Evolutionary conservation across 2,888 invertebrate genomes (phyloP), one percentile per base, ranked within the genome.

Genomic region (Oxyteleia sp.): DNA sequence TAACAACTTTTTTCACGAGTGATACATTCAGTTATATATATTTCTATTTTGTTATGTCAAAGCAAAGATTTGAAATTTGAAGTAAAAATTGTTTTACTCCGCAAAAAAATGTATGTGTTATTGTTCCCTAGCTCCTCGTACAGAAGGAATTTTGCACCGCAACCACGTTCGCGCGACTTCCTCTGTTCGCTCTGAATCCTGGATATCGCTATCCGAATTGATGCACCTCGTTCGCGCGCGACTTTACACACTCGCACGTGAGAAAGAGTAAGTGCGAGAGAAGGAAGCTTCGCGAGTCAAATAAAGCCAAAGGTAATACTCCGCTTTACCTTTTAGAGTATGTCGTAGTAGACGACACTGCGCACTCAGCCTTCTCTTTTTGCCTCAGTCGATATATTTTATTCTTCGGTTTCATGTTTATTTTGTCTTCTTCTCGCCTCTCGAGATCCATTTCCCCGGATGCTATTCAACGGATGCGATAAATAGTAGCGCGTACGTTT

Each of bases 231-330:
- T 72, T 66, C 72, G 45, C 66, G 79, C 47, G 59, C 80, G 66
- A 72, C 61, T 80, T 72, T 72, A 61, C 72, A 69, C 69, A 72
- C 71, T 64, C 10, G 16, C 64, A 41, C 29, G 49, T 38, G 59
- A 18, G 64, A 57, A n/a, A 68, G 69, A 51, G 49, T 41, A 66
- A 66, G 47, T 35, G 59, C 20, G 41, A 61, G 64, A 32, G 45
- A 64, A 43, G 29, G 15, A 4, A 18, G 57, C 20, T 26, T 66
- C 66, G 59, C 55, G 72, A 72, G 80, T 80, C 72, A 79, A 79
- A 79, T 79, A 79, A 79, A 72, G 80, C 80, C 66, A 26, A 64
- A 72, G 80, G 72, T 72, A 80, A 72, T 80, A 66, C 80, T 59
- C 51, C 43, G 72, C 38, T 80, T 72, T 66, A 80, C 80, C 80